phyloP scores from a whole-genome alignment of 2,888 invertebrate species.

The Dynastes tityus region DNA sequence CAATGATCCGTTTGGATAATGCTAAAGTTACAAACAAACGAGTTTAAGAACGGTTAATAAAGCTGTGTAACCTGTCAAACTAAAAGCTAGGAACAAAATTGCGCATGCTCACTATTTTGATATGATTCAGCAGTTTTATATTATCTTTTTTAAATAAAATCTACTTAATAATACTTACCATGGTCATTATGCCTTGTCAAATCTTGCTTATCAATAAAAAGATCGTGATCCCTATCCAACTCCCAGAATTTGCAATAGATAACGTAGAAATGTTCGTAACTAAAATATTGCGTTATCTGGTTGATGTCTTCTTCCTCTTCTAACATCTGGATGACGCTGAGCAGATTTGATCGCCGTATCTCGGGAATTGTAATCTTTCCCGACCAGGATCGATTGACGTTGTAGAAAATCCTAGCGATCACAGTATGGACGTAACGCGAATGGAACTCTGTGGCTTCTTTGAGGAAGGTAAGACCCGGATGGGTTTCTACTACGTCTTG shows the following conservation, averaged over 20 bases:
- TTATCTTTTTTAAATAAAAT: no score
- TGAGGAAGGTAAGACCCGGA: conserved; percentile 96
- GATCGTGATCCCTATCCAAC: conserved; percentile 97
- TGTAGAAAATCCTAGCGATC: conserved; percentile 97
- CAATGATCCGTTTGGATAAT: conserved; percentile 95
- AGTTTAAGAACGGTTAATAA: not conserved
- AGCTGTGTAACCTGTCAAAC: no score
- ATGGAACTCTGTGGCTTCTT: conserved; percentile 99
- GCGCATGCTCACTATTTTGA: not conserved
- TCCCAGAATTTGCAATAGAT: conserved; percentile 99
- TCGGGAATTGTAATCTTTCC: conserved; percentile 91
- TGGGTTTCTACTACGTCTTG: conserved; percentile 99
- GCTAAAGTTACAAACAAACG: conserved; percentile 74
- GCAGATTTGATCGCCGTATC: conserved; percentile 90
- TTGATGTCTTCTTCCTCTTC: conserved; percentile 99
- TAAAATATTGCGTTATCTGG: conserved; percentile 91
- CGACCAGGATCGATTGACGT: conserved; percentile 97
- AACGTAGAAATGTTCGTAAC: conserved; percentile 99
- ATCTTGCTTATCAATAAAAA: conserved; percentile 95
- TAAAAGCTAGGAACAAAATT: no score
- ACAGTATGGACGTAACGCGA: conserved; percentile 99
- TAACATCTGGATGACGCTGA: conserved; percentile 85
- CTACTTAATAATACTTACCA: conserved; percentile 74
- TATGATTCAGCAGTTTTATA: not conserved
- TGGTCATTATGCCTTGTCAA: conserved; percentile 96